These are phyloP conservation scores for Drosophila melanocephala DNA, from an alignment of 2,888 invertebrate genomes.

Conservation along the genomic window DNA sequence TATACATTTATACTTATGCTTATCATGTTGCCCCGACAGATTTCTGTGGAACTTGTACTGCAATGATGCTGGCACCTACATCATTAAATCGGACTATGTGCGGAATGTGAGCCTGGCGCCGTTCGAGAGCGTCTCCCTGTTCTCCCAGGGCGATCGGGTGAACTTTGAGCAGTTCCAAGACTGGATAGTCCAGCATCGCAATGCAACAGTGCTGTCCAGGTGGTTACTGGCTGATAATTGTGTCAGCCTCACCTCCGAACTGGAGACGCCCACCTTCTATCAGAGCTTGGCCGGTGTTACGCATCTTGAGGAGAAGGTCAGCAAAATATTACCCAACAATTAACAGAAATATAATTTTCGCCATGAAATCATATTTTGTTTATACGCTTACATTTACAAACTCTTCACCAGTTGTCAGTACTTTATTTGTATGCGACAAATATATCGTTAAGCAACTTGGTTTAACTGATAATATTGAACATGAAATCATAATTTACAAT, in stretches of 20 bases:
- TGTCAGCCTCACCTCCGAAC: slow-evolving; percentile 91
- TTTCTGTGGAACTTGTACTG: slow-evolving; percentile 95
- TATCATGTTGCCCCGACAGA: slow-evolving; percentile 81
- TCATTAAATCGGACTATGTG: slow-evolving; percentile 91
- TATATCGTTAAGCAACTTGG: background rate
- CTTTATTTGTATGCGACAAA: background rate
- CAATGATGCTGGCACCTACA: slow-evolving; percentile 91
- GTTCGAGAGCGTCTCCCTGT: slow-evolving; percentile 81
- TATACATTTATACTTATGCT: background rate
- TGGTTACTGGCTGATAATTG: slow-evolving; percentile 92
- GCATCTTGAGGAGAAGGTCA: slow-evolving; percentile 92
- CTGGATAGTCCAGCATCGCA: slow-evolving; percentile 91
- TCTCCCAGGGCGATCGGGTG: slow-evolving; percentile 87
- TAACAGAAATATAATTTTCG: background rate
- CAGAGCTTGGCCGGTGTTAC: slow-evolving; percentile 97
- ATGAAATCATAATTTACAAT: background rate
- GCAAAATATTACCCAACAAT: slow-evolving; percentile 53
- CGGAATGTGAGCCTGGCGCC: slow-evolving; percentile 87
- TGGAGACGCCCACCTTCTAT: slow-evolving; percentile 96
- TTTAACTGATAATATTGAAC: background rate
- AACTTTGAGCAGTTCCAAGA: slow-evolving; percentile 91
- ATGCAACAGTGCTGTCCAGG: slow-evolving; percentile 91
- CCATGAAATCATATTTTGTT: background rate
- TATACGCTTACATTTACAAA: background rate
- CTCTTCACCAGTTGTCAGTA: background rate